Evolutionary conservation across 2,888 invertebrate species (phyloP), one percentile per base, ranked within the genome.

Genomic region (Drosophila helvetica): DNA sequence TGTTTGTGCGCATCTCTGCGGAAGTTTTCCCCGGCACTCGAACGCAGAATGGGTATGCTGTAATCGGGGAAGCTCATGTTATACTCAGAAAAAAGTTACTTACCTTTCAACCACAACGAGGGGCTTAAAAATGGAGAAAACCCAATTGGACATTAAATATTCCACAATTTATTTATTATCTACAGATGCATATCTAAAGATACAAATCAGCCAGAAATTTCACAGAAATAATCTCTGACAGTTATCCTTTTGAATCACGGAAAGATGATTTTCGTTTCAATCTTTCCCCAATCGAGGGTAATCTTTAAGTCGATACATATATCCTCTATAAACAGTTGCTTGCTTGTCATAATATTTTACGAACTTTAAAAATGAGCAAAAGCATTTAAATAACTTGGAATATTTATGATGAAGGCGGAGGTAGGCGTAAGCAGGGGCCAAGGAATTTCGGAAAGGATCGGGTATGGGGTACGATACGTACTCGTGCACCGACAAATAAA

Each of bases 401-500:
- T 43, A 48, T 69, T 70, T 42, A 69, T 42, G 69, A 42, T 8
- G 48, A 18, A 1, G 70, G 30, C 18, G 17, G 45, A 17, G 64
- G 10, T 9, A 8, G 15, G 3, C 38, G 15, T 38, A 38, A 38
- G n/a, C 38, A 7, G 15, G 38, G 42, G n/a, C 25, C 25, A 9
- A 22, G 48, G 30, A 52, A 51, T 51, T 45, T 7, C 43, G 27
- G 15, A 5, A 43, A 1, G 45, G 4, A 30, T 12, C 5, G 52
- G 15, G 9, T 1, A n/a, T 12, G 15, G 45, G 47, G 71, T 5
- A 46, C 48, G 55, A 52, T 42, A 55, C 33, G 62, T n/a, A 38
- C 15, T 38, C 38, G 22, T 54, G 42, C 56, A 64, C 42, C 59
- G 64, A 85, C 81, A 88, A 85, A 88, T 71, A 75, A 77, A 85